These are phyloP conservation scores for Enoplosus armatus DNA, from an alignment of 2,797 vertebrate genomes.

Conservation along the genomic window DNA sequence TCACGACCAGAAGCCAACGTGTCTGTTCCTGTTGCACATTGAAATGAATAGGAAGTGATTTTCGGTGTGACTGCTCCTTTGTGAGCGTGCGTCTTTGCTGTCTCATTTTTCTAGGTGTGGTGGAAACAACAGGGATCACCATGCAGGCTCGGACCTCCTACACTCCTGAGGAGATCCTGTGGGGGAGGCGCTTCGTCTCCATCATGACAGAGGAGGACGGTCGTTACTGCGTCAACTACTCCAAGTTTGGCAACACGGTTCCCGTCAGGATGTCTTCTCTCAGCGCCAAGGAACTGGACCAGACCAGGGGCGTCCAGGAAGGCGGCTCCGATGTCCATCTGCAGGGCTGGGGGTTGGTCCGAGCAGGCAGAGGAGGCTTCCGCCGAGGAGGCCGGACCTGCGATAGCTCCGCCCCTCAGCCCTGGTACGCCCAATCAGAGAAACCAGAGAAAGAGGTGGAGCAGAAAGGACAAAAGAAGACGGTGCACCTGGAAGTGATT, in stretches of 20 bases:
- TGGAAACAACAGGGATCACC: constrained; percentile 96
- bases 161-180: constrained; percentile 95
- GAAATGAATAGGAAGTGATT: too few relatives aligned
- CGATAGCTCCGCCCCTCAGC: constrained; percentile 63
- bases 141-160: constrained; percentile 98
- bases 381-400: constrained; percentile 80
- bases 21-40: too few relatives aligned
- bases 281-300: constrained; percentile 94
- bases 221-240: constrained; percentile 94
- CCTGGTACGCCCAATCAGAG: constrained; percentile 80
- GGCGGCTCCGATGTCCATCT: constrained; percentile 62
- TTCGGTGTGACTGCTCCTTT: too few relatives aligned
- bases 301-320: constrained; percentile 82
- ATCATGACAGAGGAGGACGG: constrained; percentile 97
- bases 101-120: constrained; percentile 84
- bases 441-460: constrained; percentile 63
- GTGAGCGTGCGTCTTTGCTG: too few relatives aligned
- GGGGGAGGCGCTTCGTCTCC: constrained; percentile 96
- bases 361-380: constrained; percentile 85
- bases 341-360: constrained; percentile 86
- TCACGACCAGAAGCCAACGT: too few relatives aligned
- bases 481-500: constrained; percentile 83
- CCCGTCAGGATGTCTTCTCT: constrained; percentile 92
- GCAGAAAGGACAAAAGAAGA: constrained; percentile 79
- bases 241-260: constrained; percentile 96